These are phyloP conservation scores for Rhegmatorhina hoffmannsi DNA, from an alignment of 2,113 vertebrate genomes.

Conservation along the genomic window DNA sequence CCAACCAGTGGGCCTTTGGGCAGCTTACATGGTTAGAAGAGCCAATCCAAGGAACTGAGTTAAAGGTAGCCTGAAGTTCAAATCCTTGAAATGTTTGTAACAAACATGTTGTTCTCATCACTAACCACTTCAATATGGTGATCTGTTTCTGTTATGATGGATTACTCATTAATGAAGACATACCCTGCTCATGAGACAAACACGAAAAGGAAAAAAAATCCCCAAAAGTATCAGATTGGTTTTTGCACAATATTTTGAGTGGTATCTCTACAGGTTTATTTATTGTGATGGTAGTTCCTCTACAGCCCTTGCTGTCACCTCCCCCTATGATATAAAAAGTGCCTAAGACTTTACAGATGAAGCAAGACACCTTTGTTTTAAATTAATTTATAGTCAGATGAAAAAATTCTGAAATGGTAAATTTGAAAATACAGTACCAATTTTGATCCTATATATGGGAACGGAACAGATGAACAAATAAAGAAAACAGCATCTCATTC, in stretches of 20 bases:
- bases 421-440: background rate
- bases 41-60: background rate
- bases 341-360: background rate
- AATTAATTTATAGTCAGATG: background rate
- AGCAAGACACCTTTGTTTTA: background rate
- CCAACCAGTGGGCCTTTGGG: background rate
- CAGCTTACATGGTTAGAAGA: background rate
- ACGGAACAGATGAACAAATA: background rate
- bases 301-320: background rate
- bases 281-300: background rate
- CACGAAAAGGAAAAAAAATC: background rate
- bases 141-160: background rate
- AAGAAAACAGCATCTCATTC: background rate
- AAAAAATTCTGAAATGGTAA: background rate
- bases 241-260: background rate
- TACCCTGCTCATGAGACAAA: background rate
- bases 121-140: background rate
- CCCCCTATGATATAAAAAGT: background rate
- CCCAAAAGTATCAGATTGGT: background rate
- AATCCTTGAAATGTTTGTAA: background rate
- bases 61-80: constrained; percentile 31
- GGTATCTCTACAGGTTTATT: background rate
- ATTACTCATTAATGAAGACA: background rate
- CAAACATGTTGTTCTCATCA: background rate
- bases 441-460: background rate